phyloP scores from a whole-genome alignment of 1,140 invertebrate species.

The Euglossa dilemma region DNA sequence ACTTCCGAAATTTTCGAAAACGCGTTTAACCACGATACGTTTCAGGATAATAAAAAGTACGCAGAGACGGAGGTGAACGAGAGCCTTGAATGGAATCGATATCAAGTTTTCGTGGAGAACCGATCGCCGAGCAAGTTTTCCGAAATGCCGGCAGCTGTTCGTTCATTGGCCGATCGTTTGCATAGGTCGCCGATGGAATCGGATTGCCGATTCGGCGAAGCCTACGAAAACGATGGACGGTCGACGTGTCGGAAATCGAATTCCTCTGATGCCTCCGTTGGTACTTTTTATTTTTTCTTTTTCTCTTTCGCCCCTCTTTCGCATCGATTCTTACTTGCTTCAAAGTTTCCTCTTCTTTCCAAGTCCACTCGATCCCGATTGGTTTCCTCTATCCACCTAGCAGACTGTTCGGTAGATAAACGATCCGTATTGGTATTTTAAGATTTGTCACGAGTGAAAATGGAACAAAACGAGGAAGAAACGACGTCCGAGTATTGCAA shows the following conservation, averaged over 20 bases:
- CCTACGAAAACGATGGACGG: background rate
- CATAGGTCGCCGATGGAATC: background rate
- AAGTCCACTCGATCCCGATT: too few relatives aligned
- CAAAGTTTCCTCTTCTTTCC: background rate
- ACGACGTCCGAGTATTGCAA: background rate
- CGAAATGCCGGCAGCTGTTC: background rate
- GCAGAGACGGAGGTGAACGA: background rate
- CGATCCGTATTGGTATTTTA: background rate
- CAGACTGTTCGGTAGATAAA: background rate
- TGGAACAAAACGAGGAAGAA: background rate
- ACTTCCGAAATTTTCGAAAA: too few relatives aligned
- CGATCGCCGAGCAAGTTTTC: background rate
- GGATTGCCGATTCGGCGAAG: conserved; percentile 9
- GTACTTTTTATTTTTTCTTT: background rate
- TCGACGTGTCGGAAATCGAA: conserved; percentile 31
- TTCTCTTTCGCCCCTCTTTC: accelerated
- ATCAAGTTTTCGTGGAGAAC: conserved; percentile 22
- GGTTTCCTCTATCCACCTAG: too few relatives aligned
- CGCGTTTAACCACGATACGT: background rate
- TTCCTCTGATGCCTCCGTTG: background rate
- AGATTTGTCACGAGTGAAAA: conserved; percentile 36
- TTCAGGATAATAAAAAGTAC: conserved; percentile 17
- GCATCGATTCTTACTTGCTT: background rate
- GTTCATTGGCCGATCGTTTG: conserved; percentile 1
- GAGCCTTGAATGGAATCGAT: conserved; percentile 28